Base-by-base conservation (phyloP, 1,140 invertebrate genomes). In the Papilio polytes region DNA sequence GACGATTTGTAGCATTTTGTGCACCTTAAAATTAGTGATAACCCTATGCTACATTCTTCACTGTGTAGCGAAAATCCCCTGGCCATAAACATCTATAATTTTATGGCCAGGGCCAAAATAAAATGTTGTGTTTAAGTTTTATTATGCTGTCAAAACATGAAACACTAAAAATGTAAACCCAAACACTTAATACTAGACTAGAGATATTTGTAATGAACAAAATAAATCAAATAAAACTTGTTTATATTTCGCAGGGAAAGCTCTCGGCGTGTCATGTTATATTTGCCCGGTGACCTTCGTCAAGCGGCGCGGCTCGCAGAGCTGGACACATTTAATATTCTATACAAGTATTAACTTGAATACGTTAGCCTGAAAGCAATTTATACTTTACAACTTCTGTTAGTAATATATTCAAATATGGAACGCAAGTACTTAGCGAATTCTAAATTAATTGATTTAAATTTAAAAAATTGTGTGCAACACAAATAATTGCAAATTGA, bases 301-400 rank as follows among this genome's bases (percentile, higher is more conserved):
- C 63, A 70, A 15, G 22, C 20, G 26, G 26, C 63, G 63, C 63
- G 22, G 63, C 59, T 10, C 59, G 9, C 10, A 70, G 22, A 31
- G 63, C 63, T 70, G 63, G 63, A 70, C 63, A 70, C 63, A 70
- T 70, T 70, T 70, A 70, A 70, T 70, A 70, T 70, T 70, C 63
- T 31, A 70, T 70, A 70, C 63, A 70, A 70, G 26, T 31, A 70
- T 70, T 31, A 70, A 31, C 63, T 70, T 10, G 63, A 70, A 70
- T 36, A 26, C 26, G 22, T 31, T 70, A 31, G 63, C 22, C 63
- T 70, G 13, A 70, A 70, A 70, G 63, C 63, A 70, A 70, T 70
- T 70, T 70, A 70, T 70, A 70, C 26, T 70, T 36, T 70, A 13
- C 13, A 70, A 70, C 63, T 31, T 4, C 12, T 70, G 26, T 31